A percentile compares a stretch with the other conserved stretches of the same genome.
phyloP scores from a whole-genome alignment of 2,113 vertebrate genomes.

The Danionella cerebrum region DNA sequence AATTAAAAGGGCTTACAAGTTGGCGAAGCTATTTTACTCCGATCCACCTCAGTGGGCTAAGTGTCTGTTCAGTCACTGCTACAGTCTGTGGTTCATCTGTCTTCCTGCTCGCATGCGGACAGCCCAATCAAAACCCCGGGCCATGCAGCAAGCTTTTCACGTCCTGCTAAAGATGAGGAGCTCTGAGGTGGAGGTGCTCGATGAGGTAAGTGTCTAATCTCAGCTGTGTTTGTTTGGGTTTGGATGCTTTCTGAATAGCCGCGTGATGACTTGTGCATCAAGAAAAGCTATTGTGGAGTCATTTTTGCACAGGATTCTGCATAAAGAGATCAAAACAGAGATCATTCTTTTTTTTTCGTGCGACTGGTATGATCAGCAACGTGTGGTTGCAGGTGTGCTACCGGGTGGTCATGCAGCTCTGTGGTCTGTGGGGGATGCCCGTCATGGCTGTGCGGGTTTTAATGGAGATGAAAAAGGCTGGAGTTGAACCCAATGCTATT shows the following conservation, averaged over 20 bases:
- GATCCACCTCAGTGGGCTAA: conserved; percentile 86
- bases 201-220: conserved; percentile 68
- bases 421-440: conserved; percentile 86
- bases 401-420: conserved; percentile 95
- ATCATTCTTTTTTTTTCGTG: no score
- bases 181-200: conserved; percentile 84
- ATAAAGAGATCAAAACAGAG: no score
- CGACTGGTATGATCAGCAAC: no score
- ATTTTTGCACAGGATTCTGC: no score
- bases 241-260: no score
- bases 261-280: no score
- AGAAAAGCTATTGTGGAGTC: no score
- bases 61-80: conserved; percentile 91
- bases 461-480: conserved; percentile 94
- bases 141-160: conserved; percentile 88
- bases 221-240: no score
- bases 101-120: conserved; percentile 79
- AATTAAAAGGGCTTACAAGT: conserved; percentile 89
- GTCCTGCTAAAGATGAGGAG: conserved; percentile 88
- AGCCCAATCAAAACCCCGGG: conserved; percentile 78
- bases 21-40: conserved; percentile 80
- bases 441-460: conserved; percentile 91
- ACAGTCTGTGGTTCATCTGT: conserved; percentile 97
- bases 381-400: conserved; percentile 79
- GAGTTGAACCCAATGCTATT: conserved; percentile 90